phyloP scores from a whole-genome alignment of 2,113 vertebrate genomes.

The Tenrec ecaudatus region DNA sequence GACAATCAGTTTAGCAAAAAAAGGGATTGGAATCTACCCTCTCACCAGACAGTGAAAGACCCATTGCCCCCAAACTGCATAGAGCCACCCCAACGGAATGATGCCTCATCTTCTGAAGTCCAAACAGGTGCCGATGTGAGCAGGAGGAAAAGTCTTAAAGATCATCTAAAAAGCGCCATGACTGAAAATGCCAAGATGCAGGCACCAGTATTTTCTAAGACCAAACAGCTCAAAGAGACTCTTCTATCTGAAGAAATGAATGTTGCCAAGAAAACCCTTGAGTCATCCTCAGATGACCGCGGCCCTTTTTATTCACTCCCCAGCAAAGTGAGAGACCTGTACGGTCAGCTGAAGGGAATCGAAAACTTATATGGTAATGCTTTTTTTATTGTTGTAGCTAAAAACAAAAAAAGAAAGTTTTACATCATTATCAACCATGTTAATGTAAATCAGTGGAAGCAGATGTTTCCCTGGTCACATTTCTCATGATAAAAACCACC shows the following conservation, averaged over 20 bases:
- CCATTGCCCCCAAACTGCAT: not conserved
- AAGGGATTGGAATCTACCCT: not conserved
- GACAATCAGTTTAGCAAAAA: not conserved
- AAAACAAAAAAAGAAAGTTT: slow-evolving; percentile 2
- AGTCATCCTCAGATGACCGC: slow-evolving; percentile 88
- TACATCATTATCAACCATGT: not conserved
- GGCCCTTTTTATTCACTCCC: slow-evolving; percentile 98
- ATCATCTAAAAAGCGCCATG: slow-evolving; percentile 94
- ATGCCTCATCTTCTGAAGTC: slow-evolving; percentile 15
- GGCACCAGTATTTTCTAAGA: slow-evolving; percentile 86
- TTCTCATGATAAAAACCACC: too few species aligned
- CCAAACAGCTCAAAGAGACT: slow-evolving; percentile 89
- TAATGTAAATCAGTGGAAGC: not conserved
- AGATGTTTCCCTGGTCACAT: not conserved
- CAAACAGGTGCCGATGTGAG: slow-evolving; percentile 47
- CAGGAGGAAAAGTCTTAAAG: slow-evolving; percentile 89
- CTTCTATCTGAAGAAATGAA: slow-evolving; percentile 92
- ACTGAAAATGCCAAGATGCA: slow-evolving; percentile 91
- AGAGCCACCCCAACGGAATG: not conserved
- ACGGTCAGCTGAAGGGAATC: slow-evolving; percentile 92
- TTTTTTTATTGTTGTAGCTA: slow-evolving; percentile 49
- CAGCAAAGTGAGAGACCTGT: slow-evolving; percentile 94
- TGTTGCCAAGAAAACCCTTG: slow-evolving; percentile 89
- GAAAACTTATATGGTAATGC: slow-evolving; percentile 94
- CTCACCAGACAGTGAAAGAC: slow-evolving; percentile 3